Evolutionary conservation across 2,797 vertebrate genomes (phyloP).

Genomic region (Tympanoctomys barrerae): DNA sequence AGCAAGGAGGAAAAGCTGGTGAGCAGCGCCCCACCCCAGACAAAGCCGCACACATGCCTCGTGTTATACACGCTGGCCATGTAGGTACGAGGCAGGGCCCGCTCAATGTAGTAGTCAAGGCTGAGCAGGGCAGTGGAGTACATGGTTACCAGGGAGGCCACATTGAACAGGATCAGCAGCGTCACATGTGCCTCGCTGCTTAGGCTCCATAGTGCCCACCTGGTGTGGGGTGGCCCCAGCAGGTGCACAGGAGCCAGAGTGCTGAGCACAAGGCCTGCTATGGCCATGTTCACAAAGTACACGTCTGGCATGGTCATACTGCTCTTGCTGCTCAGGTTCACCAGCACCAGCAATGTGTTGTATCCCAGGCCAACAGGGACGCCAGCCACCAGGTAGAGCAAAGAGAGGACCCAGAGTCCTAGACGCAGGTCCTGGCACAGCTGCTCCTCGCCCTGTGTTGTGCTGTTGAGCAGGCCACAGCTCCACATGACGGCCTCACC

Average conservation of each 20-base stretch:
- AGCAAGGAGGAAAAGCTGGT: constrained; percentile 98
- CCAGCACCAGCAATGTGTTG: constrained; percentile 95
- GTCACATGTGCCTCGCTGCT: constrained; percentile 95
- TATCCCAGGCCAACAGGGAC: constrained; percentile 96
- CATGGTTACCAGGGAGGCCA: constrained; percentile 96
- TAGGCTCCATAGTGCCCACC: constrained; percentile 95
- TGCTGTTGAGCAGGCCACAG: constrained; percentile 94
- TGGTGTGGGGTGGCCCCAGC: constrained; percentile 93
- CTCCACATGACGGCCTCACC: constrained; percentile 95
- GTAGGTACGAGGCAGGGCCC: constrained; percentile 96
- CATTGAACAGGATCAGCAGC: constrained; percentile 97
- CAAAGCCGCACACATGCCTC: constrained; percentile 97
- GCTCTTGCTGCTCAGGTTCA: constrained; percentile 96
- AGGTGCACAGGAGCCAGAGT: constrained; percentile 94
- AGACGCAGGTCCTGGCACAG: constrained; percentile 96
- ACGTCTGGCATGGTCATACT: constrained; percentile 99
- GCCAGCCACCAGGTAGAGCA: constrained; percentile 96
- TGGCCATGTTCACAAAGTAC: constrained; percentile 98
- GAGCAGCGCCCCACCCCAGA: constrained; percentile 98
- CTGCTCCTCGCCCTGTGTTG: constrained; percentile 90
- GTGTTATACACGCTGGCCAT: constrained; percentile 99
- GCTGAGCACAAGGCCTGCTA: constrained; percentile 96
- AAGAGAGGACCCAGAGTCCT: constrained; percentile 93
- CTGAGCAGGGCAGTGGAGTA: constrained; percentile 98
- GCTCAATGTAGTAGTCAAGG: constrained; percentile 98